These are phyloP conservation scores for Cotesia typhae DNA, from an alignment of 1,140 invertebrate species.

Conservation along the genomic window DNA sequence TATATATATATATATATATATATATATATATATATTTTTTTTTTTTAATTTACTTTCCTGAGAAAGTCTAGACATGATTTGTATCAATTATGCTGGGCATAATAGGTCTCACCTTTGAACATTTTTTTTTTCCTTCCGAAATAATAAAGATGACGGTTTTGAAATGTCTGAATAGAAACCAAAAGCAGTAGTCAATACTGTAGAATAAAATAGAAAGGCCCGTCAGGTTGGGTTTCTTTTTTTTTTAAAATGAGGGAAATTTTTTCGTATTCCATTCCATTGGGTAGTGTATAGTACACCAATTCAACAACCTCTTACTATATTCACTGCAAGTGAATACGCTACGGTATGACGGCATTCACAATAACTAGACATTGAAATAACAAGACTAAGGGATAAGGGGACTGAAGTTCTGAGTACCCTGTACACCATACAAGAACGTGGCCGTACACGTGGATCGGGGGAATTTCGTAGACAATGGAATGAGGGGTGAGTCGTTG, in stretches of 20 bases:
- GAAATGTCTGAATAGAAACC: not conserved
- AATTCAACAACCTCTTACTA: too few relatives aligned
- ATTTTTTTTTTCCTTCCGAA: not conserved
- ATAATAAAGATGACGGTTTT: too few relatives aligned
- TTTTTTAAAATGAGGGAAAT: constrained; percentile 60
- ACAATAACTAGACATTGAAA: not conserved
- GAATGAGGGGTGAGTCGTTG: constrained; percentile 31
- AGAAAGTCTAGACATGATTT: not conserved
- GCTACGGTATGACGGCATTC: not conserved
- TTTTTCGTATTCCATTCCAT: constrained; percentile 31
- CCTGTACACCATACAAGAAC: not conserved
- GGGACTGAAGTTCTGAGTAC: not conserved
- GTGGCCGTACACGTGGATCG: constrained; percentile 30
- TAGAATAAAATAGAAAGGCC: not conserved
- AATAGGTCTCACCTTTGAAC: not conserved
- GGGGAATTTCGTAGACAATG: constrained; percentile 14
- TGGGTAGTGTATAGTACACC: too few relatives aligned
- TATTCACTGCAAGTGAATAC: not conserved
- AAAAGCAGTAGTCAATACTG: constrained; percentile 10
- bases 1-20: too few relatives aligned
- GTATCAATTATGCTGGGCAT: not conserved
- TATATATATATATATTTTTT: too few relatives aligned
- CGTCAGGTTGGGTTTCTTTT: constrained; percentile 44
- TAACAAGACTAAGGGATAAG: not conserved
- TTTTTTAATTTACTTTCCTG: too few relatives aligned